Evolutionary conservation across 2,113 vertebrate species (phyloP), one percentile per base, ranked within the genome.

Genomic region (Myotis davidii): DNA sequence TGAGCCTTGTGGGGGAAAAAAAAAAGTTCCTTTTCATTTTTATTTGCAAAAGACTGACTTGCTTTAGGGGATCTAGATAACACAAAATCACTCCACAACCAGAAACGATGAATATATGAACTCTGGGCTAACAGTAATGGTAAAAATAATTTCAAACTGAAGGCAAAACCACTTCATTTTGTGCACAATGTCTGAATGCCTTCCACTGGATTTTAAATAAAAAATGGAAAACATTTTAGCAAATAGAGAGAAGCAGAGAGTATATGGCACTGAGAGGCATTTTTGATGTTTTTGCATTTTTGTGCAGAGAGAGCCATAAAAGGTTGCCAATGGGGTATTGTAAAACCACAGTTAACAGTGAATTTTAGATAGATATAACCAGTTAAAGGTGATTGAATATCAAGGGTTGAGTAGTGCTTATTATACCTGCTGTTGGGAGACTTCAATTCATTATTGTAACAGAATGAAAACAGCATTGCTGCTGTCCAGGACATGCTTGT

Each of bases 361-460:
- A 94, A 90, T 92, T 97, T 98, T 97, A 97, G 97, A 97, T 94
- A 98, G 96, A 98, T 97, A 93, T 74, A 96, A 97, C 95, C 97
- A 97, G 98, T 98, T 98, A 98, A 98, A 98, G 98, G 98, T 99
- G 99, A 99, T 98, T 99, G 98, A 99, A 98, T 98, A 98, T 98
- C 98, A 98, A 98, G 97, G 98, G 97, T 98, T 98, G 98, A 98
- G 98, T 97, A 98, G 97, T 72, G 87, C 97, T 99, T 98, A 98
- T 98, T 98, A 98, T 98, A 99, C 98, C 98, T 99, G 98, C 97
- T 98, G 98, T 98, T 98, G 97, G 98, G 98, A 98, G 98, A 97
- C 97, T 98, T 98, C 97, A 97, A 98, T 98, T 99, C 98, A 98
- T 99, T 99, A 98, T 98, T 98, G 98, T 97, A 98, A 95, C 96